These are phyloP conservation scores for Leguminivora glycinivorella DNA, from an alignment of 1,140 invertebrate species.

Conservation along the genomic window DNA sequence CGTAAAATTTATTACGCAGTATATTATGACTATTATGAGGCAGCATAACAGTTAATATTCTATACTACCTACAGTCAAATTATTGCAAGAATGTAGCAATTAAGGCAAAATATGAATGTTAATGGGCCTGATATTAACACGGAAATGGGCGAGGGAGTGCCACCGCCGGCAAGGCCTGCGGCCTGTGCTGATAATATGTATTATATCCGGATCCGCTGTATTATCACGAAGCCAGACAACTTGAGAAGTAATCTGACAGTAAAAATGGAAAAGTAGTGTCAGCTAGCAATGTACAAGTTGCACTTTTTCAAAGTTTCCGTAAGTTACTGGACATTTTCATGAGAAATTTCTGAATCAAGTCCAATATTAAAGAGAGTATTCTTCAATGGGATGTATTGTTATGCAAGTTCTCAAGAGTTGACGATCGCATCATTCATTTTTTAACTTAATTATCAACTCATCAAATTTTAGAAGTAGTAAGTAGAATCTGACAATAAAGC, in stretches of 20 bases:
- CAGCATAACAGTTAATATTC: neutral
- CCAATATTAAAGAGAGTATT: too few species aligned
- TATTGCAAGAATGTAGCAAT: constrained; percentile 5
- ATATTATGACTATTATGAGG: neutral
- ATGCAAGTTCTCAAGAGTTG: too few species aligned
- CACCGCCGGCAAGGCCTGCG: neutral
- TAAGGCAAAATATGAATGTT: constrained; percentile 23
- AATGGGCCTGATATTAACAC: constrained; percentile 23
- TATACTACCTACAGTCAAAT: neutral
- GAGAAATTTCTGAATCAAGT: too few species aligned
- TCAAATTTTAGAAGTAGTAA: too few species aligned
- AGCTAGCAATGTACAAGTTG: too few species aligned
- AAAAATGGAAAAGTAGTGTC: neutral
- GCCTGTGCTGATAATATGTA: neutral
- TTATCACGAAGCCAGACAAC: neutral
- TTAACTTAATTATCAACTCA: too few species aligned
- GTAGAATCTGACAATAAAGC: too few species aligned
- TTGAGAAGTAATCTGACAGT: neutral
- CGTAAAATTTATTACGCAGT: neutral
- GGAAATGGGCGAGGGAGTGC: constrained; percentile 16
- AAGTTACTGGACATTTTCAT: too few species aligned
- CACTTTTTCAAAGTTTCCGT: too few species aligned
- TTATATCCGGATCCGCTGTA: neutral
- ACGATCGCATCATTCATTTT: too few species aligned
- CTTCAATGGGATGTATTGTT: too few species aligned